A percentile compares a stretch with the other conserved stretches of the same genome.
Conservation (phyloP, 2,113 vertebrate genomes). For the Parus major region DNA sequence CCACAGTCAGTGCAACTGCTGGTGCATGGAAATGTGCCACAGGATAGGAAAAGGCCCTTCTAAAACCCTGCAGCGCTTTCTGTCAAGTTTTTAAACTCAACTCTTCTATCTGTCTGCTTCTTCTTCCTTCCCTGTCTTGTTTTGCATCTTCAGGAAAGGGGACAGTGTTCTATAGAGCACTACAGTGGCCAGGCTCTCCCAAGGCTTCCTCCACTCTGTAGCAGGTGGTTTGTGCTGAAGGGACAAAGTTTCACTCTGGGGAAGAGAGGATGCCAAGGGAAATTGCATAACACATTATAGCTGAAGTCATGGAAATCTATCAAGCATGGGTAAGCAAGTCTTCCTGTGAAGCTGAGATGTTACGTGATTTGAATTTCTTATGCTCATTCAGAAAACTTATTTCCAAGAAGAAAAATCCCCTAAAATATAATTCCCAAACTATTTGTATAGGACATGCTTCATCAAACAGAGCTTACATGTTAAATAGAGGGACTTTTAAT, state of each 20-base stretch:
- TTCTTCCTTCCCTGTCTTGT: neutral
- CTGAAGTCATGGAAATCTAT: neutral
- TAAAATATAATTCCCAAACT: neutral
- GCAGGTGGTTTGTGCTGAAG: neutral
- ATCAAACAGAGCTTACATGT: neutral
- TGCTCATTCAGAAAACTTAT: neutral
- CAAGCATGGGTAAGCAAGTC: neutral
- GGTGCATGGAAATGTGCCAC: neutral
- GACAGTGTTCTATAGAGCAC: neutral
- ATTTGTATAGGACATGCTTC: neutral
- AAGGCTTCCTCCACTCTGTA: neutral
- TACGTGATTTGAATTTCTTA: neutral
- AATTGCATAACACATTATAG: neutral
- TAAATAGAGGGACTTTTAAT: neutral
- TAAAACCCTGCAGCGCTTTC: neutral
- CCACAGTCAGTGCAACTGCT: neutral
- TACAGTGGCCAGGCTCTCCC: accelerated
- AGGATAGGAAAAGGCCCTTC: neutral
- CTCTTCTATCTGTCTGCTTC: neutral
- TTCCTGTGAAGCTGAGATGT: neutral
- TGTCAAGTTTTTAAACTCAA: neutral
- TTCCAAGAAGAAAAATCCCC: neutral
- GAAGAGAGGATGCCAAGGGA: neutral
- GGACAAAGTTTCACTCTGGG: neutral
- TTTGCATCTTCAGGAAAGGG: neutral